Evolutionary conservation across 2,888 invertebrate species (phyloP), one percentile per base, ranked within the genome.

Genomic region (Epinotia demarniana): DNA sequence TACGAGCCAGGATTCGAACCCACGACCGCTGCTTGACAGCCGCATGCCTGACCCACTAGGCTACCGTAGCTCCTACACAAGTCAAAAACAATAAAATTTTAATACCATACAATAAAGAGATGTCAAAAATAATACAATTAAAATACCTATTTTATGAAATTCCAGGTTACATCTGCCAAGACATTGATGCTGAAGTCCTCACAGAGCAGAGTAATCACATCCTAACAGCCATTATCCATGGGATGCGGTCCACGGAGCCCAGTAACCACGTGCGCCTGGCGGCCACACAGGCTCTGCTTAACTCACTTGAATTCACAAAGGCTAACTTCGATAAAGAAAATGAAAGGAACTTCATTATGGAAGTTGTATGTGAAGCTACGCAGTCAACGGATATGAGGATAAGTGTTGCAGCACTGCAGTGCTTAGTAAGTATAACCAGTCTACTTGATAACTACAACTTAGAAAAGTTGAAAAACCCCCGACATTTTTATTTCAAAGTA

Each of bases 301-400:
- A 99, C 92, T 99, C 99, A 0, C 93, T 99, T 72, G 99, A 99
- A 94, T 99, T 99, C 87, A 99, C 99, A 18, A 98, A 98, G 93
- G 98, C 98, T 46, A 99, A 99, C 94, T 99, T 99, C 92, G 99
- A 99, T 83, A 98, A 98, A 88, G 99, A 99, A 95, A 96, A 97
- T 75, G 99, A 99, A 92, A 95, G 99, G 79, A 99, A 99, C 92
- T 99, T 98, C 89, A 99, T 99, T 73, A 99, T 99, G 99, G 99
- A 99, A 94, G 99, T 99, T 71, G 99, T 99, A 9, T 99, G 99
- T 94, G 99, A 99, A 94, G 98, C 99, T 3, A 99, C 99, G 1
- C 99, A 99, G 90, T 98, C 98, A 8, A 92, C 95, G 69, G 98
- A 99, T 86, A 97, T 97, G 76, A 97, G 98, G 91, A 98, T 99